phyloP scores from a whole-genome alignment of 1,140 invertebrate species.

The Drosophila melanogaster region DNA sequence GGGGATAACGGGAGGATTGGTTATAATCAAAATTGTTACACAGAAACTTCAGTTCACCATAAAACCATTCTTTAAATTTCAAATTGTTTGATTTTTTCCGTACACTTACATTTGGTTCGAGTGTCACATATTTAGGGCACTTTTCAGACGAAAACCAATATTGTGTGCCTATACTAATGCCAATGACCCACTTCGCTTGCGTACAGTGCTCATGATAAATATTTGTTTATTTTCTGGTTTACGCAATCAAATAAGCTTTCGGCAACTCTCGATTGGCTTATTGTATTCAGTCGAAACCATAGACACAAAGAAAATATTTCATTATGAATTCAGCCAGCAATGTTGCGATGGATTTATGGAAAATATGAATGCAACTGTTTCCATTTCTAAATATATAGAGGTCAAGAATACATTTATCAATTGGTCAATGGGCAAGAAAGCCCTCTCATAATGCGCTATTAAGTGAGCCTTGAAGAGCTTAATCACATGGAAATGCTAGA shows the following conservation, averaged over 20 bases:
- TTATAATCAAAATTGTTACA: conserved; percentile 23
- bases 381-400: conserved; percentile 9
- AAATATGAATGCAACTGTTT: conserved; percentile 28
- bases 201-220: conserved; percentile 42
- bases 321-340: conserved; percentile 30
- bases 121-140: no score
- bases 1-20: conserved; percentile 12
- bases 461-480: conserved; percentile 70
- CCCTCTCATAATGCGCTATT: conserved; percentile 61
- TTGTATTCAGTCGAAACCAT: conserved; percentile 24
- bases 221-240: conserved; percentile 51
- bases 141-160: neutral
- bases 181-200: conserved; percentile 19
- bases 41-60: neutral
- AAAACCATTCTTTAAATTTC: no score
- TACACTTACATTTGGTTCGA: neutral
- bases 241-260: conserved; percentile 34
- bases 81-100: no score
- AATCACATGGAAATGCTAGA: conserved; percentile 79
- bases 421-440: conserved; percentile 58
- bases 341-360: conserved; percentile 32
- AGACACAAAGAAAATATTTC: conserved; percentile 38
- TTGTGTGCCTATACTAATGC: conserved; percentile 15
- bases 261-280: conserved; percentile 30
- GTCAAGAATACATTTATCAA: conserved; percentile 58